Evolutionary conservation across 2,888 invertebrate species (phyloP).

Genomic region (Ennomos erosarius): DNA sequence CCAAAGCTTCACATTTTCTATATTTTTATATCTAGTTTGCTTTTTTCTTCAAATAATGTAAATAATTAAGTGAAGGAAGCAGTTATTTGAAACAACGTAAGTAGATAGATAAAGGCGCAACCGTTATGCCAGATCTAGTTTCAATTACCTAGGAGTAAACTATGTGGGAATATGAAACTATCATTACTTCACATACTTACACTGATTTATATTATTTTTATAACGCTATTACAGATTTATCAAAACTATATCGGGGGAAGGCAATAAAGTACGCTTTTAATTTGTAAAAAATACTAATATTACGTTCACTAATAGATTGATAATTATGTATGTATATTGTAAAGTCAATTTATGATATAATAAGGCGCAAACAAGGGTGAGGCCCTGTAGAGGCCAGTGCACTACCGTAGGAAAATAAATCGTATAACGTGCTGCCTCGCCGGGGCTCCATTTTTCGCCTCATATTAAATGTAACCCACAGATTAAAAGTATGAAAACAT

Average conservation of each 20-base stretch:
- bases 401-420: no score
- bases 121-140: conserved; percentile 9
- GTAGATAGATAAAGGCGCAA: conserved; percentile 10
- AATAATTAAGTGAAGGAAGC: conserved; percentile 2
- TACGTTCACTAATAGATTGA: conserved; percentile 40
- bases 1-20: conserved; percentile 62
- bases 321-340: conserved; percentile 36
- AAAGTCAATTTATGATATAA: conserved; percentile 37
- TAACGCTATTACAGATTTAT: conserved; percentile 53
- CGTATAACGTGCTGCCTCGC: no score
- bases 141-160: conserved; percentile 2
- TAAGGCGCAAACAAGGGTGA: no score
- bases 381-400: no score
- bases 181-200: background rate
- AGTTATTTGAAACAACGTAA: conserved; percentile 6
- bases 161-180: background rate
- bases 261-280: conserved; percentile 89
- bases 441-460: no score
- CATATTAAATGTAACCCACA: conserved; percentile 30
- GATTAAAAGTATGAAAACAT: conserved; percentile 31
- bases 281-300: conserved; percentile 63
- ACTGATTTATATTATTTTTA: conserved; percentile 16
- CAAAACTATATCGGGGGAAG: conserved; percentile 85
- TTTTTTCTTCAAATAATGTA: conserved; percentile 35
- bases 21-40: conserved; percentile 51